These are phyloP conservation scores for Lordiphosa andalusiaca DNA, from an alignment of 2,888 invertebrate genomes.

Conservation along the genomic window DNA sequence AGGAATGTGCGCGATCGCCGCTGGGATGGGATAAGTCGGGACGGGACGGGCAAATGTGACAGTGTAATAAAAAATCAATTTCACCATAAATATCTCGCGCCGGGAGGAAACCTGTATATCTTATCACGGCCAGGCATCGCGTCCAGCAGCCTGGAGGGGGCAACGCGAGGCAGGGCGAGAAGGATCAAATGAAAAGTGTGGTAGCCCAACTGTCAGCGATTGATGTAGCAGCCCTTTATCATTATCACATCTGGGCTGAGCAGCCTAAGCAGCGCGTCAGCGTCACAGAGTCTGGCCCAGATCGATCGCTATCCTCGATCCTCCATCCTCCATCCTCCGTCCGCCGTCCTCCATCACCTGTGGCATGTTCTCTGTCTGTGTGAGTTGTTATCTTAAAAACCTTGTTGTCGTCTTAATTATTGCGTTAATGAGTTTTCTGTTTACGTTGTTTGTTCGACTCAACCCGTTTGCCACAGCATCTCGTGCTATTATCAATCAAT, in stretches of 20 bases:
- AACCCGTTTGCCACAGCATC: conserved; percentile 71
- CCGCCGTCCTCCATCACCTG: conserved; percentile 22
- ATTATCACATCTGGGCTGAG: conserved; percentile 72
- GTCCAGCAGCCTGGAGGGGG: conserved; percentile 57
- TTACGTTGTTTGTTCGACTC: conserved; percentile 51
- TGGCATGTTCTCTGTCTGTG: conserved; percentile 37
- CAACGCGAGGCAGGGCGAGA: conserved; percentile 9
- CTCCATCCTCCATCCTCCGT: conserved; percentile 8
- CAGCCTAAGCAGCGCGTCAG: conserved; percentile 75
- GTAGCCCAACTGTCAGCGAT: conserved; percentile 75
- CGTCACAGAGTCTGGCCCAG: conserved; percentile 64
- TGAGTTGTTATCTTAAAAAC: conserved; percentile 74
- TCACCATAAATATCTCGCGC: conserved; percentile 71
- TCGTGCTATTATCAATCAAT: conserved; percentile 73
- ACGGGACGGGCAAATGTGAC: conserved; percentile 62
- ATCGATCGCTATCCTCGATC: conserved; percentile 9
- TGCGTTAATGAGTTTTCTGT: conserved; percentile 78
- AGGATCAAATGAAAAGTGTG: conserved; percentile 70
- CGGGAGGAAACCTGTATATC: conserved; percentile 65
- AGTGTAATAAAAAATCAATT: conserved; percentile 76
- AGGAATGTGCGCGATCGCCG: conserved; percentile 55
- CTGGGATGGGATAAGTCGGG: no score
- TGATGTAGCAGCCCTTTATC: conserved; percentile 75
- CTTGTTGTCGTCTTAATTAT: conserved; percentile 79
- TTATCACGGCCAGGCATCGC: conserved; percentile 67